Percentiles rank a stretch among this genome's conserved stretches.
Conservation (phyloP, 2,797 vertebrate species). For the Coccyzus lansbergi region DNA sequence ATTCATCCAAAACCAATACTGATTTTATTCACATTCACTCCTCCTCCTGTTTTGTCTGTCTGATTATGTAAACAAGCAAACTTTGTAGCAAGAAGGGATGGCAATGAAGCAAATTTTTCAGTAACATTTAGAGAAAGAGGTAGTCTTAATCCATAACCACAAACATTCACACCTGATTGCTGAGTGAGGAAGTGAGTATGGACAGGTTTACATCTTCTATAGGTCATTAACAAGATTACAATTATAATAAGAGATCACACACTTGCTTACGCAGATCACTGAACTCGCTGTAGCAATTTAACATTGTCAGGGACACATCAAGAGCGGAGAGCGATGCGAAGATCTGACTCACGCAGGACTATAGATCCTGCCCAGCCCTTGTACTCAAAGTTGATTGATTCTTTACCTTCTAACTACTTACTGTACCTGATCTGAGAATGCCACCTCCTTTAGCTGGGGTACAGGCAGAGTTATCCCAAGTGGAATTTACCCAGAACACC, state of each 20-base stretch:
- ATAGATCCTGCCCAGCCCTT: not conserved
- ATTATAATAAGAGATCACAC: not conserved
- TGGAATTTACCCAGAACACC: not conserved
- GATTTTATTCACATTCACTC: not conserved
- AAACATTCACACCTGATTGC: not conserved
- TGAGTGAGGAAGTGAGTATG: not conserved
- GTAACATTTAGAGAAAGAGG: not conserved
- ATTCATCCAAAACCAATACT: not conserved
- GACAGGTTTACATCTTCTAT: not conserved
- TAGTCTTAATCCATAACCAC: not conserved
- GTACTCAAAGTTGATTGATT: not conserved
- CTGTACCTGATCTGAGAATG: not conserved
- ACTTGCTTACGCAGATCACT: not conserved
- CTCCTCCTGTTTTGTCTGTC: not conserved
- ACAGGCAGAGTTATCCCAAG: not conserved
- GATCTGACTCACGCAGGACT: not conserved
- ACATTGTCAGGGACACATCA: not conserved
- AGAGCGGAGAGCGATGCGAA: not conserved
- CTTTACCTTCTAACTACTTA: constrained; percentile 6
- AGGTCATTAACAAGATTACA: not conserved
- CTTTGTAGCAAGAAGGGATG: not conserved
- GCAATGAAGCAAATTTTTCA: not conserved
- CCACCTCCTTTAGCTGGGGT: not conserved
- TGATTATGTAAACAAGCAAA: not conserved
- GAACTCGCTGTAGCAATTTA: not conserved